Evolutionary conservation across 1,140 invertebrate species (phyloP), one percentile per base, ranked within the genome.

Genomic region (Bombus pascuorum): DNA sequence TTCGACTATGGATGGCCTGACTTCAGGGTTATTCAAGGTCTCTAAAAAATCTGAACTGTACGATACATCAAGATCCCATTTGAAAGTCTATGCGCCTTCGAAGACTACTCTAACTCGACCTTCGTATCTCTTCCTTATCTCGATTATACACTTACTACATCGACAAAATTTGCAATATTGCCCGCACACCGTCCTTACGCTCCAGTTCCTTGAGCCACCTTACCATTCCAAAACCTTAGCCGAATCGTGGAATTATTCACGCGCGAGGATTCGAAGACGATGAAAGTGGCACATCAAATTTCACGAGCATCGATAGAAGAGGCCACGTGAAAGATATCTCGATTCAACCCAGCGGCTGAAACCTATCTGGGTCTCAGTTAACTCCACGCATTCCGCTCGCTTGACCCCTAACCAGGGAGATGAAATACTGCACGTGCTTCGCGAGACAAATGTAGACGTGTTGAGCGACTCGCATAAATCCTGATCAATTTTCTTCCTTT

Each of bases 311-410:
- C 62, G 42, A 47, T 66, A 66, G 15, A 71, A 5, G 42, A 25
- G 28, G 37, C 44, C 37, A 73, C 32, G 66, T 22, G 68, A 71
- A 71, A n/a, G 70, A 53, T 34, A 32, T 53, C 73, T 47, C 73
- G 73, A 75, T 75, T 53, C 42, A 28, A 37, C 32, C 10, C 9
- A 75, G 15, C 47, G 53, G 13, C 25, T 66, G n/a, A 73, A 72
- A 81, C 47, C 34, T 81, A 81, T 81, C 80, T 62, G 79, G 79
- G 53, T 62, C 81, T 39, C 59, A 68, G 71, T 83, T 83, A 76
- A 76, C 81, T 83, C 42, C 25, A 15, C 59, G 59, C 81, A 83
- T 83, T 83, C 81, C 81, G 42, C 34, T 68, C 42, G 81, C 22
- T 83, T 83, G 73, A 83, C 81, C 72, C 22, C 39, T 68, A 15